Evolutionary conservation across 1,140 invertebrate species (phyloP).

Genomic region (Prorops nasuta): DNA sequence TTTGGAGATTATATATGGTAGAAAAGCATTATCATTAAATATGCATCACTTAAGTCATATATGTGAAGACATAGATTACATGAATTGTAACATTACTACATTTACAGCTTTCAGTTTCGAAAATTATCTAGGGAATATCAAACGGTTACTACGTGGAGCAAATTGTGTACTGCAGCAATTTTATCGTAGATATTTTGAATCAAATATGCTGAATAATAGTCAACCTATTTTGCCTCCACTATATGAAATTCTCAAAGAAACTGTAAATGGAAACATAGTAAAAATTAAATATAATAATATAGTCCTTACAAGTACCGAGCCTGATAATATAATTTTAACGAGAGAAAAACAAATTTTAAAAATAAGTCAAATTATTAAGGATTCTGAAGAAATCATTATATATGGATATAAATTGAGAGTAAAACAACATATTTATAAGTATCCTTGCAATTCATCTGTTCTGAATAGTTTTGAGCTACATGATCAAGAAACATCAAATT

Average conservation of each 20-base stretch:
- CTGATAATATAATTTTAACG: background rate
- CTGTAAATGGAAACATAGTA: no score
- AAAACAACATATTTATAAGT: background rate
- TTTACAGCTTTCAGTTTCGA: background rate
- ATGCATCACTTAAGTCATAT: slow-evolving; percentile 21
- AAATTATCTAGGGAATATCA: background rate
- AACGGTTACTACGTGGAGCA: background rate
- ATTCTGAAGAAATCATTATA: background rate
- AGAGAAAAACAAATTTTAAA: no score
- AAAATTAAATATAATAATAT: no score
- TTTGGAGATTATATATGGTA: slow-evolving; percentile 12
- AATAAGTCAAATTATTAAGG: no score
- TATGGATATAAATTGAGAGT: background rate
- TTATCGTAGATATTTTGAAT: background rate
- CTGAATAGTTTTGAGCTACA: background rate
- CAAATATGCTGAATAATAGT: no score
- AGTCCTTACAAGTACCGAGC: background rate
- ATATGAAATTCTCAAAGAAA: background rate
- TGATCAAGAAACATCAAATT: background rate
- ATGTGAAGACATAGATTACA: background rate
- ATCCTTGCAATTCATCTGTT: background rate
- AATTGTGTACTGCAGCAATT: background rate
- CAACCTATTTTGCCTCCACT: no score
- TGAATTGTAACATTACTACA: slow-evolving; percentile 8
- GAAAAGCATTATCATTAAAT: slow-evolving; percentile 13